These are phyloP conservation scores for Spodoptera picta DNA, from an alignment of 2,888 invertebrate genomes.

Conservation along the genomic window DNA sequence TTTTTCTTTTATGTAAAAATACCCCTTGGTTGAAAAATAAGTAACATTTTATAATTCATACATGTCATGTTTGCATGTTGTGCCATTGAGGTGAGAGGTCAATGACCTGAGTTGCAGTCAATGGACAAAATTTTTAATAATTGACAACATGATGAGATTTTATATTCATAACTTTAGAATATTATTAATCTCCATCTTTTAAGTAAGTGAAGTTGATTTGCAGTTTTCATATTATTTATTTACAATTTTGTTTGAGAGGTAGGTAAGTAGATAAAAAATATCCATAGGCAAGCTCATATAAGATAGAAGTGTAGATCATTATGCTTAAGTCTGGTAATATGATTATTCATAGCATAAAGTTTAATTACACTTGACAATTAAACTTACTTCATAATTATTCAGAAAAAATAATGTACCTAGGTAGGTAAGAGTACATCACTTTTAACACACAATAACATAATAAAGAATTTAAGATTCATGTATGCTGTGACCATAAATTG, in stretches of 20 bases:
- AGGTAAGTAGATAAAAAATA: too few species aligned
- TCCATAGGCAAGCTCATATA: too few species aligned
- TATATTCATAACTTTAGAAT: constrained; percentile 11
- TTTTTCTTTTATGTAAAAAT: constrained; percentile 12
- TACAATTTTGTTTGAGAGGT: not conserved
- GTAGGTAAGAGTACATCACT: too few species aligned
- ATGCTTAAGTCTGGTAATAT: too few species aligned
- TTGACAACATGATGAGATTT: constrained; percentile 13
- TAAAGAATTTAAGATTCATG: too few species aligned
- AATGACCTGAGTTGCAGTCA: constrained; percentile 51
- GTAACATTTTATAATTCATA: constrained; percentile 19
- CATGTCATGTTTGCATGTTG: constrained; percentile 37
- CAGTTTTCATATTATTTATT: not conserved
- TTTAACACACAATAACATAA: too few species aligned
- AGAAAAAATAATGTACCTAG: too few species aligned
- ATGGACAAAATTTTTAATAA: constrained; percentile 27
- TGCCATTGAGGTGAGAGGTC: constrained; percentile 45
- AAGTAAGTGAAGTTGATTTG: not conserved
- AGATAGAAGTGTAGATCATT: too few species aligned
- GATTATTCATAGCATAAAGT: too few species aligned
- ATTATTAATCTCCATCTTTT: not conserved
- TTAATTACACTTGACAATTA: too few species aligned
- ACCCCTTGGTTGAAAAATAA: not conserved
- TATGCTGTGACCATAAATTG: constrained; percentile 13
- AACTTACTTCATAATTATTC: too few species aligned